Evolutionary conservation across 2,888 invertebrate species (phyloP), one percentile per base, ranked within the genome.

Genomic region (Ferrisia virgata): DNA sequence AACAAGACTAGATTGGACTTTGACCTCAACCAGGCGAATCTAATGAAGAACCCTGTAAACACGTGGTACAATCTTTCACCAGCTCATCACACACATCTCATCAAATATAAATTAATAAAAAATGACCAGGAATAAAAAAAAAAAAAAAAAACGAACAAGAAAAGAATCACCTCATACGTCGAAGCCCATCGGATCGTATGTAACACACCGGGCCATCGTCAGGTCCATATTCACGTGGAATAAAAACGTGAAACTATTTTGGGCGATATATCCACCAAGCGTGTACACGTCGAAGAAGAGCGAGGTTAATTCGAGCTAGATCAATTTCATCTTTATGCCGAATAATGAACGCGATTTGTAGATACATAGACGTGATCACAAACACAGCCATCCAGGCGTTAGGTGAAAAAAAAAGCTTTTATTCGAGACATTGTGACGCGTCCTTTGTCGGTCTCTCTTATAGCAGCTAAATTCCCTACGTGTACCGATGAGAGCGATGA

Each of bases 201-300:
- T 9, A 15, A 43, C 43, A 13, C 36, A 36, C 36, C 36, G 36
- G 4, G 36, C 36, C 47, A 18, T n/a, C n/a, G n/a, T n/a, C n/a
- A n/a, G n/a, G n/a, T n/a, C n/a, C 18, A 47, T 18, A 53, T 18
- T 13, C 13, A n/a, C n/a, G n/a, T n/a, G n/a, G n/a, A 22, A 72
- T 18, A 72, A 72, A n/a, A 72, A 72, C 72, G 72, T 33, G 72
- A 72, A 72, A 33, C 72, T 72, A 72, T 72, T 72, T 72, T 36
- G 36, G 72, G 33, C 33, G 72, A 33, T 36, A 33, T 28, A 64
- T 28, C 18, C 15, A 40, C 40, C 11, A 11, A 43, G 43, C 43
- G 5, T 47, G 8, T 18, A 18, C 1, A 47, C 47, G 47, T 18
- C 15, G 15, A 43, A 9, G 15, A 43, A 11, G 3, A 64, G 28